Evolutionary conservation across 2,113 vertebrate genomes (phyloP).

Genomic region (Cichladusa arquata): DNA sequence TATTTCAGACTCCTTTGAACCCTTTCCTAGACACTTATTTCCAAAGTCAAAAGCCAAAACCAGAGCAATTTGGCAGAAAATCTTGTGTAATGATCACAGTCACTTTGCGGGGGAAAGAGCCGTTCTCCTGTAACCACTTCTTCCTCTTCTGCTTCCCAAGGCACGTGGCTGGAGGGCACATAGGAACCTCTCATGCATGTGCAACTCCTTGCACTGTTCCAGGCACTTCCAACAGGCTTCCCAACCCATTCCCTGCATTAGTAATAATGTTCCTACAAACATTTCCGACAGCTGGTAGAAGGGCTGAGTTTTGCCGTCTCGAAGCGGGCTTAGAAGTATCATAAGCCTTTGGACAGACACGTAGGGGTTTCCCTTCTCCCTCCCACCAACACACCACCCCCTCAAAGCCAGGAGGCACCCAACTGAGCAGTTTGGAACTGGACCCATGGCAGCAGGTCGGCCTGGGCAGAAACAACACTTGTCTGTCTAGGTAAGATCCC

Average conservation of each 20-base stretch:
- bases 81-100: not conserved
- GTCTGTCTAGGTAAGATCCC: slow-evolving; percentile 78
- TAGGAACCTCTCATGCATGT: accelerated
- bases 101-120: not conserved
- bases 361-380: slow-evolving; percentile 54
- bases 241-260: not conserved
- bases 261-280: not conserved
- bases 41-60: not conserved
- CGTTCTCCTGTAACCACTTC: not conserved
- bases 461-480: slow-evolving; percentile 68
- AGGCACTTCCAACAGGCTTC: not conserved
- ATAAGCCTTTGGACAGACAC: slow-evolving; percentile 10
- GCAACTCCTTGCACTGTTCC: accelerated
- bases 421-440: slow-evolving; percentile 68
- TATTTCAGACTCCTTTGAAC: not conserved
- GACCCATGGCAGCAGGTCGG: slow-evolving; percentile 65
- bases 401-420: slow-evolving; percentile 39
- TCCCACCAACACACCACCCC: slow-evolving; percentile 22
- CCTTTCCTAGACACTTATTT: not conserved
- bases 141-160: not conserved
- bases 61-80: not conserved
- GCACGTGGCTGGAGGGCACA: accelerated
- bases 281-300: not conserved
- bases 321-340: not conserved
- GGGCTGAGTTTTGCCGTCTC: not conserved